These are phyloP conservation scores for Hypselothyrea guttata DNA, from an alignment of 2,888 invertebrate species.

Conservation along the genomic window DNA sequence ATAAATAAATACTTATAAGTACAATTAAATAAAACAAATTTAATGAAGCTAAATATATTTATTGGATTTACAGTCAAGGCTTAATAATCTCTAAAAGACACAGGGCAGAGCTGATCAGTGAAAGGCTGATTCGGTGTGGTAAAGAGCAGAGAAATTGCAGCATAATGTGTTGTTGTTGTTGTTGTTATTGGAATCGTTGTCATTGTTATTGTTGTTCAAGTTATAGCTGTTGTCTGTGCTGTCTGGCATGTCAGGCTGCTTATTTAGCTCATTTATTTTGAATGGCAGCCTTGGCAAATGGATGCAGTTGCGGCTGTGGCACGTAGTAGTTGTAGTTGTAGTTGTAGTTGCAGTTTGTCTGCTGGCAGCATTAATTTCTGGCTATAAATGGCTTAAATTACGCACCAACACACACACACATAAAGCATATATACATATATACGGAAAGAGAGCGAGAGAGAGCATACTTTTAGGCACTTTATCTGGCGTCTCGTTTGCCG, in stretches of 20 bases:
- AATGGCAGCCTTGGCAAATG: slow-evolving; percentile 65
- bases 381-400: slow-evolving; percentile 67
- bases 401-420: slow-evolving; percentile 23
- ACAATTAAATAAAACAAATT: too few relatives aligned
- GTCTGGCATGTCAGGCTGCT: slow-evolving; percentile 64
- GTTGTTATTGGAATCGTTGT: slow-evolving; percentile 13
- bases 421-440: too few relatives aligned
- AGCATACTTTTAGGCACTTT: slow-evolving; percentile 58
- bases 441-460: too few relatives aligned
- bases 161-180: slow-evolving; percentile 24
- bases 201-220: slow-evolving; percentile 17
- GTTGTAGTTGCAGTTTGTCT: slow-evolving; percentile 15
- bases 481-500: slow-evolving; percentile 42
- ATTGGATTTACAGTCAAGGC: too few relatives aligned
- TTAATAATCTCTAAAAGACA: too few relatives aligned
- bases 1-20: too few relatives aligned
- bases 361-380: slow-evolving; percentile 60
- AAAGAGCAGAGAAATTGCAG: too few relatives aligned
- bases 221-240: slow-evolving; percentile 15
- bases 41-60: too few relatives aligned
- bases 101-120: too few relatives aligned
- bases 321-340: slow-evolving; percentile 12
- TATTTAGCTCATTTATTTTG: slow-evolving; percentile 79
- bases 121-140: too few relatives aligned
- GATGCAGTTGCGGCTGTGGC: too few relatives aligned